Percentiles rank a stretch among this genome's conserved stretches.
Evolutionary conservation across 2,797 vertebrate genomes (phyloP).

Genomic region (Tachyglossus aculeatus): DNA sequence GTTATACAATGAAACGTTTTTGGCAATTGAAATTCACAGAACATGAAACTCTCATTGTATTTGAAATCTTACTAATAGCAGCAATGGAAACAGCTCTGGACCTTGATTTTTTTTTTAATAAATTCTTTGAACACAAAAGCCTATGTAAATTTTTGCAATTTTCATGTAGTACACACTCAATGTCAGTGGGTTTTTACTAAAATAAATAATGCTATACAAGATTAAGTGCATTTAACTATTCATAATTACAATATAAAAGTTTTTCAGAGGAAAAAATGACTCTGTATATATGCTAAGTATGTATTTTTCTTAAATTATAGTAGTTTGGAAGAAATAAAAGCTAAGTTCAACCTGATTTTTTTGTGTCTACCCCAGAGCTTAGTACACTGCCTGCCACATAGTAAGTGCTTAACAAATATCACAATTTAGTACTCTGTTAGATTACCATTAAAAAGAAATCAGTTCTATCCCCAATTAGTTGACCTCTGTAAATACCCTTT

Average conservation of each 20-base stretch:
- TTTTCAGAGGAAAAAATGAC: constrained; percentile 22
- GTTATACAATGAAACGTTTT: constrained; percentile 8
- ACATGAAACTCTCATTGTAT: not conserved
- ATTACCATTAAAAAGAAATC: too few relatives aligned
- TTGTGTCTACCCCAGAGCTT: too few relatives aligned
- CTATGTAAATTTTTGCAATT: constrained; percentile 21
- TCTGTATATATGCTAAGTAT: not conserved
- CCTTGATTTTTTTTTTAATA: constrained; percentile 26
- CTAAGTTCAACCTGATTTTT: too few relatives aligned
- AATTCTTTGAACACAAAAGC: constrained; percentile 38
- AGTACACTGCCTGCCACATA: too few relatives aligned
- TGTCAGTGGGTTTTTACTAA: constrained; percentile 44
- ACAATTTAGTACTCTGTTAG: too few relatives aligned
- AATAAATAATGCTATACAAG: constrained; percentile 41
- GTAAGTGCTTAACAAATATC: too few relatives aligned
- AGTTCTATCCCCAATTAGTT: too few relatives aligned
- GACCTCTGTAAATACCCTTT: too few relatives aligned
- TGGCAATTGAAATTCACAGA: constrained; percentile 3
- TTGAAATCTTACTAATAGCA: not conserved
- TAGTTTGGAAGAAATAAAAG: too few relatives aligned
- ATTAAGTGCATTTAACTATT: constrained; percentile 46
- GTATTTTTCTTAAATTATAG: too few relatives aligned
- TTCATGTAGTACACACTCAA: constrained; percentile 39
- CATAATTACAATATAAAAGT: constrained; percentile 52
- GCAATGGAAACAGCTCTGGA: constrained; percentile 9